Base-by-base conservation (phyloP, 2,888 invertebrate species). In the Drosophila barbarae region DNA sequence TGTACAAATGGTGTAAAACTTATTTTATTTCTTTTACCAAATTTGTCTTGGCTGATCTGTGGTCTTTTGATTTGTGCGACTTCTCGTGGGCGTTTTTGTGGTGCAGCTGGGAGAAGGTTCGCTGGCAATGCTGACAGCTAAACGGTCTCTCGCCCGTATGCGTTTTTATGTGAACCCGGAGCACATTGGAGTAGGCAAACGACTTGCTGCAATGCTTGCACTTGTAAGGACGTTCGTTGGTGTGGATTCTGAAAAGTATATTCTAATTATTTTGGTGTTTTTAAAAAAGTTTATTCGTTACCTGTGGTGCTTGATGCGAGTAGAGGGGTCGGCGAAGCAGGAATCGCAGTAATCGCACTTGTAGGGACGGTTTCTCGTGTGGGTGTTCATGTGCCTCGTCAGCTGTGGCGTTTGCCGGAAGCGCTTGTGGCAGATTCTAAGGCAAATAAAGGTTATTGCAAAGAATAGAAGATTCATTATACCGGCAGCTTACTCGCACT, bases 251-350 rank as follows among this genome's bases (percentile, higher is more conserved):
- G 9, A 60, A 34, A 30, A 7, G 5, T 0, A n/a, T 13, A 23
- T 9, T 2, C 2, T 0, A 13, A 12, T n/a, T 4, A 2, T 30
- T n/a, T 9, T 26, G 8, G 23, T 2, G 9, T 7, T n/a, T 9
- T 1, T 6, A 6, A 6, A 5, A 28, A 28, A 42, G 5, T 10
- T 15, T 3, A 3, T 26, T 12, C 13, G 5, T 44, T 68, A 88
- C 88, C 89, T 76, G 72, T 88, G 81, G 61, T 89, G 89, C 65
- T 89, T 89, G 4, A 88, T 88, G 9, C 88, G 76, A 3, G 88
- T 89, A 1, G 89, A 89, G 4, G 88, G 88, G 77, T 89, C 89
- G 1, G 87, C 87, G 61, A 89, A 89, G 18, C 85, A 73, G 5
- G 88, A 76, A n/a, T 83, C 74, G 51, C 89, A 89, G 59, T 72